A percentile compares a stretch with the other conserved stretches of the same genome.
These are phyloP conservation scores for Emydura subglobosa DNA, from an alignment of 2,113 vertebrate genomes.

Conservation along the genomic window DNA sequence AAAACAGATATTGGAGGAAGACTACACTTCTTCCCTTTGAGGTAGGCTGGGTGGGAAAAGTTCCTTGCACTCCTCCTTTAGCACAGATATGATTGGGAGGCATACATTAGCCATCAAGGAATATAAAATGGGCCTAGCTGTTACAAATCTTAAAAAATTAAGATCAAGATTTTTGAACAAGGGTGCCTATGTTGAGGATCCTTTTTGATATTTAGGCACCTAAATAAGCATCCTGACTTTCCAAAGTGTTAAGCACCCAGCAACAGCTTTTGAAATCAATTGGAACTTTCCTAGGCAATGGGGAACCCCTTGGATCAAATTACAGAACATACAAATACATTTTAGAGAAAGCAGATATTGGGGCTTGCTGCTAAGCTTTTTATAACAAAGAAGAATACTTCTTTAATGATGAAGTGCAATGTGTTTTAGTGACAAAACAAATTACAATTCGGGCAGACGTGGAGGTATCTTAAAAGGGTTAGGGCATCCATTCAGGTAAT, in stretches of 20 bases:
- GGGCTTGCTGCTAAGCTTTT: not conserved
- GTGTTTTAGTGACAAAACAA: not conserved
- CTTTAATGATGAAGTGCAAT: not conserved
- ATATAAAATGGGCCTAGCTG: not conserved
- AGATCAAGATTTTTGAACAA: not conserved
- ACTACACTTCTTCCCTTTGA: not conserved
- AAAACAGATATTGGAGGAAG: not conserved
- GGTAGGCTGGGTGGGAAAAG: not conserved
- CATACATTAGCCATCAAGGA: accelerated
- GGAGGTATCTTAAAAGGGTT: not conserved
- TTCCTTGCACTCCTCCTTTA: not conserved
- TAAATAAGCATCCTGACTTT: not conserved
- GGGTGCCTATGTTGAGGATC: no score
- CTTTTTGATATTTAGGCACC: not conserved
- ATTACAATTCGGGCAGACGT: not conserved
- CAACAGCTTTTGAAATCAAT: not conserved
- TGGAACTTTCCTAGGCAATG: not conserved
- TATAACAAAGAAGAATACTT: not conserved
- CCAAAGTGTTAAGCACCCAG: not conserved
- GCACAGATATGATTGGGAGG: not conserved
- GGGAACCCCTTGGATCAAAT: not conserved
- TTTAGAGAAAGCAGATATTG: not conserved
- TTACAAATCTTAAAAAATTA: not conserved
- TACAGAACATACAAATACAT: accelerated
- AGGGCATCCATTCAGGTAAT: accelerated